Evolutionary conservation across 2,797 vertebrate genomes (phyloP).

Genomic region (Chelon auratus): DNA sequence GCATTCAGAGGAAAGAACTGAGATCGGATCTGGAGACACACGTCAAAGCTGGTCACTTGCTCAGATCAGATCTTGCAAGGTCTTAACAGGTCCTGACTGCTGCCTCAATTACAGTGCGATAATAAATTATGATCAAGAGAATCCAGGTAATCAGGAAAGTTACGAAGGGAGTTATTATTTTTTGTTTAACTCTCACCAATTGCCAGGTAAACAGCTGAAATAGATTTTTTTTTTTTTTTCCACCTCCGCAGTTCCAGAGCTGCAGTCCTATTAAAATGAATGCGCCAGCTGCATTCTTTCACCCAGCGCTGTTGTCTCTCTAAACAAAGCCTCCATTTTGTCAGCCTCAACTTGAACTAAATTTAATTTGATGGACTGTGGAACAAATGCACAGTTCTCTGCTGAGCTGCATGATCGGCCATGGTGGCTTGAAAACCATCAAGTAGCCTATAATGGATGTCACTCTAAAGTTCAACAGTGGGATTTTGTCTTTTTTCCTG

Average conservation of each 20-base stretch:
- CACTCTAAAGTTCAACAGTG: not conserved
- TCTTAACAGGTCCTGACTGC: too few species aligned
- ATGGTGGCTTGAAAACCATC: conserved; percentile 2
- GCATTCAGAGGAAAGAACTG: too few species aligned
- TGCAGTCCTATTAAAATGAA: conserved; percentile 2
- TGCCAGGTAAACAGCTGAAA: not conserved
- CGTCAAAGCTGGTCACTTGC: too few species aligned
- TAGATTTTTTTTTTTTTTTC: not conserved
- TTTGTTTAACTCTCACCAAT: not conserved
- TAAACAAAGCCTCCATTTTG: conserved; percentile 1
- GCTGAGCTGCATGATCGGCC: conserved; percentile 1
- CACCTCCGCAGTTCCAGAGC: not conserved
- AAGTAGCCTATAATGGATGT: not conserved
- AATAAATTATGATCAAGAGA: too few species aligned
- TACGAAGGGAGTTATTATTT: not conserved
- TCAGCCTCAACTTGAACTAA: conserved; percentile 8
- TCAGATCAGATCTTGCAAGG: too few species aligned
- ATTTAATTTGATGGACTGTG: conserved; percentile 20
- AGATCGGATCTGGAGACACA: too few species aligned
- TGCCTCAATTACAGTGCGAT: too few species aligned
- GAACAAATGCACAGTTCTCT: conserved; percentile 2
- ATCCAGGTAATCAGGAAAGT: not conserved
- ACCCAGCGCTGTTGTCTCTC: not conserved
- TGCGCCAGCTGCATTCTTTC: not conserved
- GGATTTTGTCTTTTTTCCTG: not conserved